Conservation (phyloP, 2,797 vertebrate species). For the Parambassis ranga region DNA sequence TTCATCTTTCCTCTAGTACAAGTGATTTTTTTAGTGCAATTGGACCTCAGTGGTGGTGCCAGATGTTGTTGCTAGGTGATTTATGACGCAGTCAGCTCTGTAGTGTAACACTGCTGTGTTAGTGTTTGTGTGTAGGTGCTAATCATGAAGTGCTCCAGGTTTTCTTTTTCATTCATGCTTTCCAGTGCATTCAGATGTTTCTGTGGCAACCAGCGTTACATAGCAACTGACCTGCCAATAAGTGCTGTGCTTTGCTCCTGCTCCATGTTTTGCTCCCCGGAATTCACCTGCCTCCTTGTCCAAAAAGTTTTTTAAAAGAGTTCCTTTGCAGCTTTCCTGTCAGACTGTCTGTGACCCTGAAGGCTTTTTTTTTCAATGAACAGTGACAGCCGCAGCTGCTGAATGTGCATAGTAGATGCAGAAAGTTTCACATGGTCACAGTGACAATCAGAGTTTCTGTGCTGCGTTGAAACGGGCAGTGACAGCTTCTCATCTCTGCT, state of each 20-base stretch:
- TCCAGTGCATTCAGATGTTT: conserved; percentile 72
- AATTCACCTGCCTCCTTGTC: conserved; percentile 25
- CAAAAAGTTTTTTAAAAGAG: conserved; percentile 5
- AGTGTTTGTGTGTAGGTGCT: conserved; percentile 29
- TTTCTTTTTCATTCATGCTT: conserved; percentile 57
- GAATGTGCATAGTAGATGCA: not conserved
- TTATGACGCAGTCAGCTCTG: conserved; percentile 8
- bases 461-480: not conserved
- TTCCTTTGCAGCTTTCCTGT: not conserved
- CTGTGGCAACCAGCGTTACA: conserved; percentile 74
- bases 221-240: conserved; percentile 69
- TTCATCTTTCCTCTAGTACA: too few species aligned
- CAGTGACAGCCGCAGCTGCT: not conserved
- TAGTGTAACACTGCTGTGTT: not conserved
- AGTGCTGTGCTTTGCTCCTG: conserved; percentile 14
- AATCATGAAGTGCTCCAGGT: conserved; percentile 19
- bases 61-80: conserved; percentile 47
- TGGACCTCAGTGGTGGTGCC: not conserved
- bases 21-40: too few species aligned
- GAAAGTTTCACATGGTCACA: not conserved
- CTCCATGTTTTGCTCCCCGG: conserved; percentile 10
- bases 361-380: not conserved
- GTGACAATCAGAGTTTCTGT: not conserved
- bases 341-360: not conserved
- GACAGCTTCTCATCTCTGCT: not conserved